phyloP scores from a whole-genome alignment of 35 echinoderm and acorn worm species.

The Amphiura filiformis region DNA sequence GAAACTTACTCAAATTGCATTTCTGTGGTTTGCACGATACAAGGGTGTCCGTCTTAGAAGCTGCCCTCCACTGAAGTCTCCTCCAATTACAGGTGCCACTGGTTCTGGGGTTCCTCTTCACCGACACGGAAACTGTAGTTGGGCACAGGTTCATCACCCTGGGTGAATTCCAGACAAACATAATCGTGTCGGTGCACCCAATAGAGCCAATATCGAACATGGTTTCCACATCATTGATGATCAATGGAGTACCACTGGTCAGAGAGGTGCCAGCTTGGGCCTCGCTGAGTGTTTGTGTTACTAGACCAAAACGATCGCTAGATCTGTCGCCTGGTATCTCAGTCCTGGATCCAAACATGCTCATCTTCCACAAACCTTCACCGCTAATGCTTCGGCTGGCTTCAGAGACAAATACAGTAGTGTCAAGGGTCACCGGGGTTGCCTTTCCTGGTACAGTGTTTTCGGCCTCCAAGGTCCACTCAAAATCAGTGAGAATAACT shows the following conservation, averaged over 20 bases:
- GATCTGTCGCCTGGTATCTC: slow-evolving; percentile 34
- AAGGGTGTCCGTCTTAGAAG: slow-evolving; percentile 30
- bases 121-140: slow-evolving; percentile 59
- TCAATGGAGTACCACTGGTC: slow-evolving; percentile 29
- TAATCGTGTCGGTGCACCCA: slow-evolving; percentile 69
- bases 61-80: not conserved
- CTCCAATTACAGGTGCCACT: not conserved
- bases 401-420: slow-evolving; percentile 29
- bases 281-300: slow-evolving; percentile 35
- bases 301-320: slow-evolving; percentile 34
- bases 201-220: slow-evolving; percentile 70
- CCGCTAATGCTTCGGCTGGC: slow-evolving; percentile 63
- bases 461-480: slow-evolving; percentile 53
- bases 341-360: slow-evolving; percentile 50
- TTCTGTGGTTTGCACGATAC: slow-evolving; percentile 57
- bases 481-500: slow-evolving; percentile 45
- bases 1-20: slow-evolving; percentile 70
- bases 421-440: slow-evolving; percentile 55
- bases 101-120: not conserved
- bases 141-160: slow-evolving; percentile 61
- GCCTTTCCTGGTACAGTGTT: slow-evolving; percentile 38
- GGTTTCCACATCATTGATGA: slow-evolving; percentile 47
- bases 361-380: slow-evolving; percentile 58
- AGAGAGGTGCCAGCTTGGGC: slow-evolving; percentile 38
- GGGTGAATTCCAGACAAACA: slow-evolving; percentile 75